These are phyloP conservation scores for Tupiocoris notatus DNA, from an alignment of 2,888 invertebrate species.

Conservation along the genomic window DNA sequence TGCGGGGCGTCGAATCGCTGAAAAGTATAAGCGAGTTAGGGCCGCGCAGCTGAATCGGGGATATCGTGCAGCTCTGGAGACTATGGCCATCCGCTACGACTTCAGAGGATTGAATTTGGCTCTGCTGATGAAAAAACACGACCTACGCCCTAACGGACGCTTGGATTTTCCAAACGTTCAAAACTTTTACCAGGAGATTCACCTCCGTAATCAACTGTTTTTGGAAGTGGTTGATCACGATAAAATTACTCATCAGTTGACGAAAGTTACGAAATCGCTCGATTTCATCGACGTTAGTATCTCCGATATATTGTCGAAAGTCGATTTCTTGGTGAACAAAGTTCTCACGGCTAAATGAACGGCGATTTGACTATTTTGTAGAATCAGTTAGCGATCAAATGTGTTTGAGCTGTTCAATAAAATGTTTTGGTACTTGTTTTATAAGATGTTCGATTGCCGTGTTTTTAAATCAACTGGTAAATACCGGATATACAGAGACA, in stretches of 20 bases:
- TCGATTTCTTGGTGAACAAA: constrained; percentile 21
- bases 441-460: too few relatives aligned
- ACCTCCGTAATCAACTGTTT: constrained; percentile 16
- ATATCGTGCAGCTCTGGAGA: constrained; percentile 6
- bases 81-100: constrained; percentile 5
- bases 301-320: constrained; percentile 19
- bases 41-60: background rate
- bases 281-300: constrained; percentile 11
- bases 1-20: background rate
- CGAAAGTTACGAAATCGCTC: constrained; percentile 20
- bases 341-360: too few relatives aligned
- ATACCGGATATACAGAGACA: too few relatives aligned
- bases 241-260: constrained; percentile 13
- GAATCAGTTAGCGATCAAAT: too few relatives aligned
- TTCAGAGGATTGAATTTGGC: constrained; percentile 11
- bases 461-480: too few relatives aligned
- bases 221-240: constrained; percentile 26
- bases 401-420: too few relatives aligned
- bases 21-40: background rate
- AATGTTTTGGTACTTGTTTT: too few relatives aligned
- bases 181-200: constrained; percentile 11
- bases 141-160: background rate
- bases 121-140: constrained; percentile 15
- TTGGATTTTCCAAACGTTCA: background rate
- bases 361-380: too few relatives aligned